Evolutionary conservation across 1,140 invertebrate genomes (phyloP).

Genomic region (Phortica variegata): DNA sequence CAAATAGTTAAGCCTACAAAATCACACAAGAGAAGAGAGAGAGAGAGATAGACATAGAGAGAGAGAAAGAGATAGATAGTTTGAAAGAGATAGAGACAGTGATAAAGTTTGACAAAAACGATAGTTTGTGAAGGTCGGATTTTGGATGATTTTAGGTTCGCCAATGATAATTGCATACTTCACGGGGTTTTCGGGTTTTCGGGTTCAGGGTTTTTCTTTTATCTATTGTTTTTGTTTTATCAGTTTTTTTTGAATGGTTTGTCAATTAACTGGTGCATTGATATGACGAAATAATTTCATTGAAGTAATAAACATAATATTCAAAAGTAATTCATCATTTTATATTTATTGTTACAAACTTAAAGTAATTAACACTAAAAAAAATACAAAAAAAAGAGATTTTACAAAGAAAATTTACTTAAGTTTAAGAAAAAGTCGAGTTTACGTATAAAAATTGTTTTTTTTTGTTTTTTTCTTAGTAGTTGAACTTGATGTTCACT

Average conservation of each 20-base stretch:
- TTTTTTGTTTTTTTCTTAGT: background rate
- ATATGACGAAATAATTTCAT: no score
- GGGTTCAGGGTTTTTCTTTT: no score
- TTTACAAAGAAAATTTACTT: background rate
- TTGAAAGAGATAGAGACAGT: slow-evolving; percentile 6
- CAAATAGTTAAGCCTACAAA: slow-evolving; percentile 57
- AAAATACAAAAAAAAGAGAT: background rate
- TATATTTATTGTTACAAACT: no score
- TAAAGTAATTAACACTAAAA: no score
- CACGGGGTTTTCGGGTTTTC: no score
- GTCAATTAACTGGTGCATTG: slow-evolving; percentile 30
- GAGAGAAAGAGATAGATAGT: slow-evolving; percentile 5
- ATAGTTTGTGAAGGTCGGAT: no score
- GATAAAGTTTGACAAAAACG: slow-evolving; percentile 12
- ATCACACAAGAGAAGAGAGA: slow-evolving; percentile 45
- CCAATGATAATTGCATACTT: no score
- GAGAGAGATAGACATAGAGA: slow-evolving; percentile 28
- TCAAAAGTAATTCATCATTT: no score
- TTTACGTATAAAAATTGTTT: slow-evolving; percentile 12
- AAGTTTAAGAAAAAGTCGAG: slow-evolving; percentile 12
- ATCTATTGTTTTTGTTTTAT: slow-evolving; percentile 2
- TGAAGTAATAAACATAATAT: no score
- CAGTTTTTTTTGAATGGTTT: slow-evolving; percentile 3
- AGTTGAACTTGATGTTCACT: slow-evolving; percentile 35
- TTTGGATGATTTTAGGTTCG: no score